Evolutionary conservation across 2,797 vertebrate species (phyloP).

Genomic region (Danio kyathit): DNA sequence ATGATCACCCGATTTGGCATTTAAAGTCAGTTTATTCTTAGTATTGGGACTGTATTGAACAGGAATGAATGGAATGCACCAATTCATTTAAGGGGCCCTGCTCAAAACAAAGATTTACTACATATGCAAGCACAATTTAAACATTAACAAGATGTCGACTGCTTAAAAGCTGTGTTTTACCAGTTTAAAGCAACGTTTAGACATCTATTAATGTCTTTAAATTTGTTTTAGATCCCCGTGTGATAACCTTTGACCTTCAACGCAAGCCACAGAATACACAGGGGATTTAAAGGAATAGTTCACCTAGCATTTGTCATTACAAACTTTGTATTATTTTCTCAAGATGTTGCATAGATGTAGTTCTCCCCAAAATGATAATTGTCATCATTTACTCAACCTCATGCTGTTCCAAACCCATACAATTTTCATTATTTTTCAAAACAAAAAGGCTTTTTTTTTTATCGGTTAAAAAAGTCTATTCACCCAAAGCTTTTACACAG

Average conservation of each 20-base stretch:
- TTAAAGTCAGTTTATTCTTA: constrained; percentile 21
- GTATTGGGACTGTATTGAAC: neutral
- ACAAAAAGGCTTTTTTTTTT: too few species aligned
- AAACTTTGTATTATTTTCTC: neutral
- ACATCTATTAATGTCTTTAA: constrained; percentile 18
- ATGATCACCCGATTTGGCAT: constrained; percentile 9
- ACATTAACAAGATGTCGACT: constrained; percentile 6
- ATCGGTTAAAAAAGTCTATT: too few species aligned
- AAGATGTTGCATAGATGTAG: too few species aligned
- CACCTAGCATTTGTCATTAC: neutral
- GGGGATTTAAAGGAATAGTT: neutral
- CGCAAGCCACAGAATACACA: neutral
- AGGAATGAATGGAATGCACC: constrained; percentile 44
- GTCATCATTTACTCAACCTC: too few species aligned
- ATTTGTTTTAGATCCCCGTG: constrained; percentile 13
- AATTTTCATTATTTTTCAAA: too few species aligned
- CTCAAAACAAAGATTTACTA: constrained; percentile 30
- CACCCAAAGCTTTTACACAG: too few species aligned
- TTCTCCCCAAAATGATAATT: too few species aligned
- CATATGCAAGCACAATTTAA: constrained; percentile 13
- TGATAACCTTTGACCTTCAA: constrained; percentile 25
- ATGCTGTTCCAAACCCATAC: too few species aligned
- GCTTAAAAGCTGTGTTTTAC: constrained; percentile 13
- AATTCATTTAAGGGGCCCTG: constrained; percentile 9
- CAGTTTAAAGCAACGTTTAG: constrained; percentile 26